These are phyloP conservation scores for Erpetoichthys calabaricus DNA, from an alignment of 2,797 vertebrate species.

Conservation along the genomic window DNA sequence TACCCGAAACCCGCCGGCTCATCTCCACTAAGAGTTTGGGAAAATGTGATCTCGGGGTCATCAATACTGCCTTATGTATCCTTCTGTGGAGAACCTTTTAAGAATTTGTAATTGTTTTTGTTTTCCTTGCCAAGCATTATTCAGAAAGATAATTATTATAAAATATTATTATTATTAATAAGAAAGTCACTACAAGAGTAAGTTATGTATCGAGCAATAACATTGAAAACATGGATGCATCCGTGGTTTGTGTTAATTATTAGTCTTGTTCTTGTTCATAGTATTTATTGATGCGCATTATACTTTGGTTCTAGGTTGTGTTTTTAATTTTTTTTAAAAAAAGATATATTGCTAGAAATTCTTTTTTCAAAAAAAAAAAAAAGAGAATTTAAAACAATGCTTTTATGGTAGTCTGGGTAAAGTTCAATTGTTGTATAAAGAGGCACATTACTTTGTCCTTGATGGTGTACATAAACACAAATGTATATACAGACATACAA, in stretches of 20 bases:
- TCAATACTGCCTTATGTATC: too few species aligned
- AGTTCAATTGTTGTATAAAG: constrained; percentile 31
- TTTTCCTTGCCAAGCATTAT: too few species aligned
- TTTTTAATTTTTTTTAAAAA: constrained; percentile 26
- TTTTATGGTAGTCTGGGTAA: constrained; percentile 30
- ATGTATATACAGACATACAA: constrained; percentile 57
- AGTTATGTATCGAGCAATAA: constrained; percentile 16
- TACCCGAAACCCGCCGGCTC: too few species aligned
- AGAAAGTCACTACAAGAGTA: constrained; percentile 4
- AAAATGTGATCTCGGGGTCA: too few species aligned
- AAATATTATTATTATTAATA: background rate
- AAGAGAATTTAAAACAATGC: constrained; percentile 19
- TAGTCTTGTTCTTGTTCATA: constrained; percentile 47
- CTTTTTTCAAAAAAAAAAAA: constrained; percentile 12
- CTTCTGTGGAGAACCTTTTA: too few species aligned
- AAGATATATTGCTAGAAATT: constrained; percentile 25
- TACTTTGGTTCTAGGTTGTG: constrained; percentile 25
- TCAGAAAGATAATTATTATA: too few species aligned
- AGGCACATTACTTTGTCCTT: constrained; percentile 33
- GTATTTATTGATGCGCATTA: constrained; percentile 57
- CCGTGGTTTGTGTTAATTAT: constrained; percentile 32
- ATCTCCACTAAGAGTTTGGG: too few species aligned
- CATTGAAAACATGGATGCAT: constrained; percentile 28
- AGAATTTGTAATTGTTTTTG: too few species aligned
- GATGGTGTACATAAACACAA: constrained; percentile 48